Conservation (phyloP, 2,797 vertebrate species). For the Arrhamphus sclerolepis region DNA sequence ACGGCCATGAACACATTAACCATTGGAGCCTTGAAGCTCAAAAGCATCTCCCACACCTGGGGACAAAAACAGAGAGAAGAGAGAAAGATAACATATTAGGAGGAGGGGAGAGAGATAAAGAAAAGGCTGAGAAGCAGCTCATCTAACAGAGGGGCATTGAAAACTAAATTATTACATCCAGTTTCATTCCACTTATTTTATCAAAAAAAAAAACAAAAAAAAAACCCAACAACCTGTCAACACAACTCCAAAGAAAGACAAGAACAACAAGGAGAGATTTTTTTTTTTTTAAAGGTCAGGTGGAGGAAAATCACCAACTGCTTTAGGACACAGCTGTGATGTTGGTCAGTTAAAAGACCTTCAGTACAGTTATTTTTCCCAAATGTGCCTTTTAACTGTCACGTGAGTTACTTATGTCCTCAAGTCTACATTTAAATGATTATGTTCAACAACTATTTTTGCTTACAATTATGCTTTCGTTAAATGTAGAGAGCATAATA, state of each 20-base stretch:
- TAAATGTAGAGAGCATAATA: too few species aligned
- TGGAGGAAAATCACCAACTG: slow-evolving; percentile 56
- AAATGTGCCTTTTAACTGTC: slow-evolving; percentile 60
- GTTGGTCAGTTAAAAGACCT: slow-evolving; percentile 43
- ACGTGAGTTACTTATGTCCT: slow-evolving; percentile 12
- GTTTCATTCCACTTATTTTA: slow-evolving; percentile 32
- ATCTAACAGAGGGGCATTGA: slow-evolving; percentile 23
- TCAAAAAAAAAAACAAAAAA: slow-evolving; percentile 27
- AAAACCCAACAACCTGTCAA: slow-evolving; percentile 56
- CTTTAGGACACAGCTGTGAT: slow-evolving; percentile 48
- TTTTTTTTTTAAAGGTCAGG: slow-evolving; percentile 73
- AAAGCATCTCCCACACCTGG: slow-evolving; percentile 90
- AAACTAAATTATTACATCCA: slow-evolving; percentile 39
- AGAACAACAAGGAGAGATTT: slow-evolving; percentile 31
- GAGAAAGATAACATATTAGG: slow-evolving; percentile 26
- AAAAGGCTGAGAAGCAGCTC: slow-evolving; percentile 23
- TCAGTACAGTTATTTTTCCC: slow-evolving; percentile 47
- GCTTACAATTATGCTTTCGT: too few species aligned
- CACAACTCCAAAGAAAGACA: slow-evolving; percentile 36
- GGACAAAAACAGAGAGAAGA: slow-evolving; percentile 2
- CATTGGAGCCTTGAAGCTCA: slow-evolving; percentile 72
- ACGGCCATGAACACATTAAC: slow-evolving; percentile 95
- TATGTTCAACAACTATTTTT: too few species aligned
- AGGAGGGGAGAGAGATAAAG: slow-evolving; percentile 33
- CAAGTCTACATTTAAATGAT: not conserved